phyloP scores from a whole-genome alignment of 2,888 invertebrate species.

The Eilema sororculum region DNA sequence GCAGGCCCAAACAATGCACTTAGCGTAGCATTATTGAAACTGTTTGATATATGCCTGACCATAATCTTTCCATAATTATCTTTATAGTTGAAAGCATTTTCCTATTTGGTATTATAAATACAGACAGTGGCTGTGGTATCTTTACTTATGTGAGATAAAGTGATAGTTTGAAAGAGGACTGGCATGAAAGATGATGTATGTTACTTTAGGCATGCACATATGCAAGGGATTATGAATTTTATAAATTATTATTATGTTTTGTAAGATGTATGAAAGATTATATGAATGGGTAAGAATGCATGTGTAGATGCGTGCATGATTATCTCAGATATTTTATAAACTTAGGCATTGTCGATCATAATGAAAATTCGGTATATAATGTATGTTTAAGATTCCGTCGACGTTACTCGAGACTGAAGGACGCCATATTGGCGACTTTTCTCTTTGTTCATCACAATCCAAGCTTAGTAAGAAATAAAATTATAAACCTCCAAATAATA shows the following conservation, averaged over 20 bases:
- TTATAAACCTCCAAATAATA: not conserved
- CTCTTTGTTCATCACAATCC: slow-evolving; percentile 74
- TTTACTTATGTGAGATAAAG: slow-evolving; percentile 84
- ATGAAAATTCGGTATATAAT: slow-evolving; percentile 73
- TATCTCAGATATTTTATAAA: slow-evolving; percentile 78
- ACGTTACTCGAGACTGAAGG: slow-evolving; percentile 75
- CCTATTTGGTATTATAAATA: slow-evolving; percentile 87
- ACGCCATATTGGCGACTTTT: slow-evolving; percentile 83
- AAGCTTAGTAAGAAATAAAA: not conserved
- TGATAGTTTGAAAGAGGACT: slow-evolving; percentile 72
- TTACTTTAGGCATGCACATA: slow-evolving; percentile 86
- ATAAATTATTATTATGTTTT: slow-evolving; percentile 84
- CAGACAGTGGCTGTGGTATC: slow-evolving; percentile 87
- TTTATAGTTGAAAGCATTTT: slow-evolving; percentile 81
- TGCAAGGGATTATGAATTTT: slow-evolving; percentile 86
- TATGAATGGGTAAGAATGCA: slow-evolving; percentile 66
- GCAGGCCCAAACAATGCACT: slow-evolving; percentile 73
- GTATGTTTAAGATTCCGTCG: slow-evolving; percentile 80
- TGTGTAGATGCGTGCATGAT: slow-evolving; percentile 66
- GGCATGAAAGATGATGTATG: slow-evolving; percentile 79
- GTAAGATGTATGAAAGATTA: slow-evolving; percentile 75
- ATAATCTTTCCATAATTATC: slow-evolving; percentile 80
- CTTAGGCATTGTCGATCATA: slow-evolving; percentile 78
- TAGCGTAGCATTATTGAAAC: slow-evolving; percentile 74
- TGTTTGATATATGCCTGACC: slow-evolving; percentile 77